Percentiles rank a stretch among this genome's conserved stretches.
These are phyloP conservation scores for Harpalus rufipes DNA, from an alignment of 2,888 invertebrate species.

Conservation along the genomic window DNA sequence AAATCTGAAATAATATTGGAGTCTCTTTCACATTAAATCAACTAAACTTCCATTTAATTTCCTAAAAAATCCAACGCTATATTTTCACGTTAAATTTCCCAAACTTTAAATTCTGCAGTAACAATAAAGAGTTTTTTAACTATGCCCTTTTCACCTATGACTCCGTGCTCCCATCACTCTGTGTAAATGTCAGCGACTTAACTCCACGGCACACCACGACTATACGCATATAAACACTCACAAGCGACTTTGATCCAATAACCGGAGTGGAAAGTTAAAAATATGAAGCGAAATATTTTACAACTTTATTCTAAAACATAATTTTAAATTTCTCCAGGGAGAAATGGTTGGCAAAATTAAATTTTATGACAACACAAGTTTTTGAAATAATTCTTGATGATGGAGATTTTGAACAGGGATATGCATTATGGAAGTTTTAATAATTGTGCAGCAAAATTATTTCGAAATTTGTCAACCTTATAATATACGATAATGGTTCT, in stretches of 20 bases:
- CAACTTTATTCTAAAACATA: conserved; percentile 54
- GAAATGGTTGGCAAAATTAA: conserved; percentile 56
- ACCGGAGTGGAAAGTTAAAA: conserved; percentile 44
- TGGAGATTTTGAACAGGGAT: conserved; percentile 15
- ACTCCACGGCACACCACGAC: conserved; percentile 29
- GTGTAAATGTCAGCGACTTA: conserved; percentile 57
- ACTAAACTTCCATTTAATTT: no score
- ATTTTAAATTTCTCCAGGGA: conserved; percentile 59
- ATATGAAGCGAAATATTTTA: conserved; percentile 44
- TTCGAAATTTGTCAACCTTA: no score
- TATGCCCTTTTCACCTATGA: neutral
- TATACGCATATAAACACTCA: neutral
- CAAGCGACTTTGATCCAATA: conserved; percentile 56
- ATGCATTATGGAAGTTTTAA: neutral
- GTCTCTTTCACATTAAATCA: no score
- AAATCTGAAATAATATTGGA: no score
- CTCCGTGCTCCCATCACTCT: conserved; percentile 25
- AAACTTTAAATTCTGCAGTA: no score
- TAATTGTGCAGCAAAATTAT: no score
- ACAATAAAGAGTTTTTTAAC: neutral
- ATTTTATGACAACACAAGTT: conserved; percentile 61
- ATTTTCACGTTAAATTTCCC: no score
- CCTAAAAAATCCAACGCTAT: no score
- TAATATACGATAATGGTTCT: no score
- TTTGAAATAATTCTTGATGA: conserved; percentile 55